phyloP scores from a whole-genome alignment of 1,140 invertebrate species.

The Panagrolaimus sp. region DNA sequence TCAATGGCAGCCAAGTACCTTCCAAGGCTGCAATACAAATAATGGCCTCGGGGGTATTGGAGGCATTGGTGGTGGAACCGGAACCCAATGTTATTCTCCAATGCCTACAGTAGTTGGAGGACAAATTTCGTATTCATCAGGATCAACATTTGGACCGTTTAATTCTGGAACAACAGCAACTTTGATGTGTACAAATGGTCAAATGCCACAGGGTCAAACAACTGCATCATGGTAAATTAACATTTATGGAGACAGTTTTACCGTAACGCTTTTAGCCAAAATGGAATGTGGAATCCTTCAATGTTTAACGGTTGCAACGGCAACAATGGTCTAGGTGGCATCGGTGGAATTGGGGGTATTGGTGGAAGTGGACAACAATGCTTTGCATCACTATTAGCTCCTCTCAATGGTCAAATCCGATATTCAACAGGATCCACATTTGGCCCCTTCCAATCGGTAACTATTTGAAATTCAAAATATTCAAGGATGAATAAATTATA shows the following conservation, averaged over 20 bases:
- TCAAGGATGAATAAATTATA: too few species aligned
- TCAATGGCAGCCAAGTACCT: not conserved
- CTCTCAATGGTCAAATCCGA: not conserved
- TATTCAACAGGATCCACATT: slow-evolving; percentile 3
- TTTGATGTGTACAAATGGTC: not conserved
- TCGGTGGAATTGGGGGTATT: not conserved
- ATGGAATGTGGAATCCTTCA: slow-evolving; percentile 10
- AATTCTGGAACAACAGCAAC: not conserved
- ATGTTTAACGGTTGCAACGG: not conserved
- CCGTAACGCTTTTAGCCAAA: too few species aligned
- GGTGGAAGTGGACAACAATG: not conserved
- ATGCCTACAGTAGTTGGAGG: not conserved
- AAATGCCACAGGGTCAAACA: not conserved
- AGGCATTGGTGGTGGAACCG: not conserved
- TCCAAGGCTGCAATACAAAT: not conserved
- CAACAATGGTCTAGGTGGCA: not conserved
- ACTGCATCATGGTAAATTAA: not conserved
- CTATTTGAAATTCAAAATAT: not conserved
- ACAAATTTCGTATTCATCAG: slow-evolving; percentile 6
- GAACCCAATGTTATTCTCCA: not conserved
- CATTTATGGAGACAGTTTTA: too few species aligned
- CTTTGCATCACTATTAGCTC: not conserved
- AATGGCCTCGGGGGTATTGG: too few species aligned
- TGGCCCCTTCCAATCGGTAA: not conserved
- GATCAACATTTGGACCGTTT: not conserved